phyloP scores from a whole-genome alignment of 2,888 invertebrate species.

The Tillus elongatus region DNA sequence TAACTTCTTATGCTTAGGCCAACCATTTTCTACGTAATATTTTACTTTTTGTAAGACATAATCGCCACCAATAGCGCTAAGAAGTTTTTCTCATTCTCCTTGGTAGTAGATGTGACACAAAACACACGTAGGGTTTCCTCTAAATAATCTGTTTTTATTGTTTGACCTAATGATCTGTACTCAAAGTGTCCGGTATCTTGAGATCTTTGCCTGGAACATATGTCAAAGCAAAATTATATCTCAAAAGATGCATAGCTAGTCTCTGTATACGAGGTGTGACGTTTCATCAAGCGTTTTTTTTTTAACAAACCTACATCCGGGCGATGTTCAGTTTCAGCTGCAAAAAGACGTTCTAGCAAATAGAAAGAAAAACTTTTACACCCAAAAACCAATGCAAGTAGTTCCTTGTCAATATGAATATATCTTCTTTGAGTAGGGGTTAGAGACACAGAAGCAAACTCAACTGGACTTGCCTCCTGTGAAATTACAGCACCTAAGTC shows the following conservation, averaged over 20 bases:
- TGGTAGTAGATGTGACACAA: not conserved
- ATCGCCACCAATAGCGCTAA: too few species aligned
- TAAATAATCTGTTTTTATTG: slow-evolving; percentile 1
- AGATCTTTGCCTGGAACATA: slow-evolving; percentile 2
- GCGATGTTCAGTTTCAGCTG: slow-evolving; percentile 2
- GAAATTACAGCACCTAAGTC: not conserved
- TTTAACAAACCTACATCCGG: not conserved
- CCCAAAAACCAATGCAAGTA: not conserved
- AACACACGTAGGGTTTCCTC: not conserved
- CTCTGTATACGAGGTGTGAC: slow-evolving; percentile 1
- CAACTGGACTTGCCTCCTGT: not conserved
- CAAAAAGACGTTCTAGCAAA: slow-evolving; percentile 1
- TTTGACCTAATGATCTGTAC: slow-evolving; percentile 2
- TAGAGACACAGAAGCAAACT: not conserved
- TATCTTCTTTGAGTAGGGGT: slow-evolving; percentile 2
- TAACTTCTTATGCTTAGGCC: slow-evolving; percentile 1
- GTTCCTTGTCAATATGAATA: slow-evolving; percentile 1
- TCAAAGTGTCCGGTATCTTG: slow-evolving; percentile 2
- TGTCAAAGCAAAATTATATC: not conserved
- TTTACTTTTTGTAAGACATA: too few species aligned
- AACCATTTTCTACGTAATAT: too few species aligned
- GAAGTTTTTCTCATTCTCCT: too few species aligned
- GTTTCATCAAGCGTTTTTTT: not conserved
- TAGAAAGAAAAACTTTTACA: slow-evolving; percentile 2
- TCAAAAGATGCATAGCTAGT: slow-evolving; percentile 1